These are phyloP conservation scores for Aegypius monachus DNA, from an alignment of 2,113 vertebrate species.

Conservation along the genomic window DNA sequence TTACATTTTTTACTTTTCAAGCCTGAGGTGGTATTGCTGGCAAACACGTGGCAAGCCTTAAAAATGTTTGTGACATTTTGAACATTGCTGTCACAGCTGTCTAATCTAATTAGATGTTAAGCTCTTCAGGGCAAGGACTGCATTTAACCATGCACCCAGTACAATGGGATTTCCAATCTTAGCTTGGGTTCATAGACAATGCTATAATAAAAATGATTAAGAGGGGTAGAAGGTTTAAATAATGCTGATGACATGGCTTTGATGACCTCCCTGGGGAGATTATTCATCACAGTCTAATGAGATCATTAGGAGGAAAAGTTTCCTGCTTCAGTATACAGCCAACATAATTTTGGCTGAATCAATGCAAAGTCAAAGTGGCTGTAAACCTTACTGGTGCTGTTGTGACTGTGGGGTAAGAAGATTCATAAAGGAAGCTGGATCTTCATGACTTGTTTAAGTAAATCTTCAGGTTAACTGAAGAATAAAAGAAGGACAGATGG, in stretches of 20 bases:
- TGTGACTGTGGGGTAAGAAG: neutral
- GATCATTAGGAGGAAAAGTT: neutral
- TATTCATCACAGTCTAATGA: constrained; percentile 9
- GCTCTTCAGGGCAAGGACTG: neutral
- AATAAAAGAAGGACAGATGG: neutral
- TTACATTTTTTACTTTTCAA: neutral
- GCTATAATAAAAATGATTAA: neutral
- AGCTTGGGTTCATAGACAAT: neutral
- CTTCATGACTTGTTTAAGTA: neutral
- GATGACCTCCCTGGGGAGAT: neutral
- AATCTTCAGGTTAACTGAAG: neutral
- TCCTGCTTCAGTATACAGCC: neutral
- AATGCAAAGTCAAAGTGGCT: neutral
- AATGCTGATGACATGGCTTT: neutral
- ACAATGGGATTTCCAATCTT: neutral
- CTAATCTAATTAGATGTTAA: neutral
- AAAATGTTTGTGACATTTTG: constrained; percentile 5
- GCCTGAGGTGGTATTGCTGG: neutral
- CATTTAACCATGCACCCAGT: neutral
- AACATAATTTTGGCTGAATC: neutral
- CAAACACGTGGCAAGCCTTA: neutral
- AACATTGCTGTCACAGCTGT: neutral
- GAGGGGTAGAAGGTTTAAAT: neutral
- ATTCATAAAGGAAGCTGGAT: neutral
- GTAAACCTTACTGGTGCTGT: neutral